Conservation (phyloP, 1,140 invertebrate species). For the Drosophila sucinea region DNA sequence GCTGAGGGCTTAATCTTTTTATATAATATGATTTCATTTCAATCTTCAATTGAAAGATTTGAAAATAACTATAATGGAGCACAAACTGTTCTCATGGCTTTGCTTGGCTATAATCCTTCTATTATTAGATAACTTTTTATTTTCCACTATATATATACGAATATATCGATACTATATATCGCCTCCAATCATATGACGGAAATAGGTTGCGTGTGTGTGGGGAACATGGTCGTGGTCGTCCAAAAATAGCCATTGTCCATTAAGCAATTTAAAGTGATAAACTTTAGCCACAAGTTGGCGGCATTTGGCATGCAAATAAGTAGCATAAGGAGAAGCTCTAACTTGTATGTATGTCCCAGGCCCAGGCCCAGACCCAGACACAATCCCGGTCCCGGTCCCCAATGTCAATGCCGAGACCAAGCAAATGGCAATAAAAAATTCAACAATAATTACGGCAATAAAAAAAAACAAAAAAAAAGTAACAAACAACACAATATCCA, state of each 20-base stretch:
- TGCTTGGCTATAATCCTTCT: background rate
- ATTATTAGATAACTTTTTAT: background rate
- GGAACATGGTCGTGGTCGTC: conserved; percentile 14
- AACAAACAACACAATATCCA: conserved; percentile 24
- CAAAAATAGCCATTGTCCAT: conserved; percentile 62
- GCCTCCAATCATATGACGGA: conserved; percentile 40
- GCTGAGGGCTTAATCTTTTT: too few relatives aligned
- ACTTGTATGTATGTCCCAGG: conserved; percentile 25
- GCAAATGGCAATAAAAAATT: conserved; percentile 75
- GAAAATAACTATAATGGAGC: too few relatives aligned
- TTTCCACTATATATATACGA: background rate
- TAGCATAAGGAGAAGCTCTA: conserved; percentile 19
- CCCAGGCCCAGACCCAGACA: conserved; percentile 30
- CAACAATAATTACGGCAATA: conserved; percentile 78
- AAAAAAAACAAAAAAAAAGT: conserved; percentile 56
- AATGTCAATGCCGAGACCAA: conserved; percentile 69
- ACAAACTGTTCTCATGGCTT: too few relatives aligned
- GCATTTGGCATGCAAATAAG: conserved; percentile 35
- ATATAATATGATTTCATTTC: too few relatives aligned
- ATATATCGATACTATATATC: background rate
- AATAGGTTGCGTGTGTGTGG: conserved; percentile 11
- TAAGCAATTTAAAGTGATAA: conserved; percentile 70
- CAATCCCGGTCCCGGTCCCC: conserved; percentile 26
- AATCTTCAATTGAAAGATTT: too few relatives aligned
- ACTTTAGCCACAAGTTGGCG: conserved; percentile 30